phyloP scores from a whole-genome alignment of 1,140 invertebrate species.

The Mercenaria mercenaria region DNA sequence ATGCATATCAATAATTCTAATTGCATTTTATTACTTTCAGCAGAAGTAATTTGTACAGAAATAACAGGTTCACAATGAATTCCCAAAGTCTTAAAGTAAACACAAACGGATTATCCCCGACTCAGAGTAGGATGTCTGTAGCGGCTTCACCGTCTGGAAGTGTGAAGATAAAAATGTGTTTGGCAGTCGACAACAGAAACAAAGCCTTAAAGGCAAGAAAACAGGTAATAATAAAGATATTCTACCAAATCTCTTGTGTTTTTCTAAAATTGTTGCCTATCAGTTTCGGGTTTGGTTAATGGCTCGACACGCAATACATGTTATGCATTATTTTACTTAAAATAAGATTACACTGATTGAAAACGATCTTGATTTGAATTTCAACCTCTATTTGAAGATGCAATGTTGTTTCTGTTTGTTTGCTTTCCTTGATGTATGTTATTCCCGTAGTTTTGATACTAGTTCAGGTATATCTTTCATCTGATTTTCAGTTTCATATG shows the following conservation, averaged over 20 bases:
- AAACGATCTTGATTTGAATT: too few relatives aligned
- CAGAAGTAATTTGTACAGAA: background rate
- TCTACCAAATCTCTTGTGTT: background rate
- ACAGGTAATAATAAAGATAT: conserved; percentile 67
- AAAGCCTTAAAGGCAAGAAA: conserved; percentile 68
- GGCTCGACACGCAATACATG: too few relatives aligned
- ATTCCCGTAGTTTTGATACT: too few relatives aligned
- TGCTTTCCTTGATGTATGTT: too few relatives aligned
- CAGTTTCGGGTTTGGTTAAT: too few relatives aligned
- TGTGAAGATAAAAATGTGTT: conserved; percentile 48
- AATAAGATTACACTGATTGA: too few relatives aligned
- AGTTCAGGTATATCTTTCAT: too few relatives aligned
- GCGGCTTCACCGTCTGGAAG: conserved; percentile 22
- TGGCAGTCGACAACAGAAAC: conserved; percentile 67
- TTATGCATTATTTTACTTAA: too few relatives aligned
- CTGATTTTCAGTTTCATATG: too few relatives aligned
- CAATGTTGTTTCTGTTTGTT: too few relatives aligned
- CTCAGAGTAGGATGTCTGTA: conserved; percentile 1
- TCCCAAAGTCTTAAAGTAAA: background rate
- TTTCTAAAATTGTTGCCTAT: background rate
- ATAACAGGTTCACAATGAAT: background rate
- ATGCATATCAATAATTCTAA: too few relatives aligned
- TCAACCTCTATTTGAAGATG: too few relatives aligned
- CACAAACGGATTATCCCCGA: background rate
- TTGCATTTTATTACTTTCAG: background rate